A percentile compares a stretch with the other conserved stretches of the same genome.
Conservation (phyloP, 2,113 vertebrate species). For the Equus quagga region DNA sequence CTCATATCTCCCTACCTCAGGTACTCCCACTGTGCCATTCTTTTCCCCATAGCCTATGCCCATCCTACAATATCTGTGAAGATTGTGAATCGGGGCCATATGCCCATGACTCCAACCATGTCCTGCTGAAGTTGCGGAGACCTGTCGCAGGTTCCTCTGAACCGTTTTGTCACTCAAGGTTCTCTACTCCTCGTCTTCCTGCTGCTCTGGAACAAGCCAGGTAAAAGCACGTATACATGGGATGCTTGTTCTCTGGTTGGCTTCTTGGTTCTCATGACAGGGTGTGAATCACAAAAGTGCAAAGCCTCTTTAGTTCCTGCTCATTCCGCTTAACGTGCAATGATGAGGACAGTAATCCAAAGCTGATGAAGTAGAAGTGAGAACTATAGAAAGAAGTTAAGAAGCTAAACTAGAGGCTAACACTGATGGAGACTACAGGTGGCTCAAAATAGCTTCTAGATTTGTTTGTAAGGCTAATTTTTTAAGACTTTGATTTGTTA, state of each 20-base stretch:
- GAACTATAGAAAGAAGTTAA: background rate
- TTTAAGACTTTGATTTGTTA: constrained; percentile 38
- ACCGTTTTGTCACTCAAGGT: constrained; percentile 64
- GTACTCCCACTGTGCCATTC: background rate
- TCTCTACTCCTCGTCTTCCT: constrained; percentile 74
- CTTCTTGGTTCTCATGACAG: background rate
- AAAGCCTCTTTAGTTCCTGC: background rate
- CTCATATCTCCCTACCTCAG: background rate
- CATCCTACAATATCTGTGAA: constrained; percentile 93
- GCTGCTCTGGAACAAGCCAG: constrained; percentile 88
- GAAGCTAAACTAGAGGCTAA: background rate
- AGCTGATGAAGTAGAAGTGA: constrained; percentile 14
- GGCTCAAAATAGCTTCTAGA: background rate
- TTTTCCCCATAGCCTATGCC: constrained; percentile 90
- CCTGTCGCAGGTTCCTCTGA: constrained; percentile 82
- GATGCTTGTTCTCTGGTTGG: background rate
- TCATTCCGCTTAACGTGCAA: background rate
- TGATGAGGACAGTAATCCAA: background rate
- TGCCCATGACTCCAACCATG: constrained; percentile 93
- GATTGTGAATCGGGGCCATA: constrained; percentile 94
- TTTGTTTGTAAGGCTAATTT: constrained; percentile 16
- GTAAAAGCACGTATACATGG: constrained; percentile 66
- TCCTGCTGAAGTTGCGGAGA: constrained; percentile 94
- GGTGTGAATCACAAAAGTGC: background rate
- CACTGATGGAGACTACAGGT: background rate